A percentile compares a stretch with the other conserved stretches of the same genome.
Conservation (phyloP, 2,797 vertebrate genomes). For the Neostethus bicornis region DNA sequence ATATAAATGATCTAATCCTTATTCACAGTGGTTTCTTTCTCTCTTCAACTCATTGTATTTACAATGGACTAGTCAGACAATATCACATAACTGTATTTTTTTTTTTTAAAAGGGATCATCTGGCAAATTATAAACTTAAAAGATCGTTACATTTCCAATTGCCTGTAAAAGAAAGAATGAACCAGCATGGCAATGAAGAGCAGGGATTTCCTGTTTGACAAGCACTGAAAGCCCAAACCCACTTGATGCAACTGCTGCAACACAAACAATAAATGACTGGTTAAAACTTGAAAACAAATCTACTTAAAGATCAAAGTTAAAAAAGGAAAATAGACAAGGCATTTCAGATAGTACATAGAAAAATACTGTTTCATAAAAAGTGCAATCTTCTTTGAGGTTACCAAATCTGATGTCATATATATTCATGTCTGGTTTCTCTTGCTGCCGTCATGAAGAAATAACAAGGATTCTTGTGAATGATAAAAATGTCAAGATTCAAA, state of each 20-base stretch:
- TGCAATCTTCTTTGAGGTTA: background rate
- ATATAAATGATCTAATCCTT: background rate
- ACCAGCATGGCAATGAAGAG: background rate
- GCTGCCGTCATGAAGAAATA: background rate
- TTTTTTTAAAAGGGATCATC: slow-evolving; percentile 28
- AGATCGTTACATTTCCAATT: slow-evolving; percentile 7
- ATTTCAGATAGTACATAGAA: slow-evolving; percentile 11
- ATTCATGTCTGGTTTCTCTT: background rate
- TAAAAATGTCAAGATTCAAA: no score
- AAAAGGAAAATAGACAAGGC: slow-evolving; percentile 1
- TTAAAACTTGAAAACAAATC: background rate
- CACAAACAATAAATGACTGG: slow-evolving; percentile 1
- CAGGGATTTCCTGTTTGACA: slow-evolving; percentile 36
- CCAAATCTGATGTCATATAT: background rate
- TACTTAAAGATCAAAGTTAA: background rate
- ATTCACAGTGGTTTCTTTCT: background rate
- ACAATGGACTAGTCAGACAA: slow-evolving; percentile 18
- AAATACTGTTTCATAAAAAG: no score
- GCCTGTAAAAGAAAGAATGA: slow-evolving; percentile 6
- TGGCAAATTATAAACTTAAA: slow-evolving; percentile 4
- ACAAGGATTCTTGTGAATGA: background rate
- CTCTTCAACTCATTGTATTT: background rate
- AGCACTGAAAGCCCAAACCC: background rate
- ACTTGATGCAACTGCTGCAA: background rate
- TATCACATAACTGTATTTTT: slow-evolving; percentile 29